These are phyloP conservation scores for Pachydiplax longipennis DNA, from an alignment of 2,888 invertebrate genomes.

Conservation along the genomic window DNA sequence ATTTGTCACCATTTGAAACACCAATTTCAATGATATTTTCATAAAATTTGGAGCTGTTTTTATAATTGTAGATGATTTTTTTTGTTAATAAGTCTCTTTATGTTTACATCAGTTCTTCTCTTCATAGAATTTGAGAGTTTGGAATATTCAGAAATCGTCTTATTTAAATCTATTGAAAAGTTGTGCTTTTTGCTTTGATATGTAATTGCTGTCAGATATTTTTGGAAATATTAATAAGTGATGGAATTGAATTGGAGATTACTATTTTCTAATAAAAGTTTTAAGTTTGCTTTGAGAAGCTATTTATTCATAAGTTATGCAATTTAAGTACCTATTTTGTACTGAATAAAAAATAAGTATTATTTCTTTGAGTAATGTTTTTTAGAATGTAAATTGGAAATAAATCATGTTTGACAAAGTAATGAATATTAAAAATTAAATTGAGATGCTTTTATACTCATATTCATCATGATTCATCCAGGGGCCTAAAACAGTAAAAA, in stretches of 20 bases:
- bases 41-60: background rate
- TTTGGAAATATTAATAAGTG: background rate
- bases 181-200: background rate
- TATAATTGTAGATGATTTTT: background rate
- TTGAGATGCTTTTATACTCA: no score
- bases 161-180: background rate
- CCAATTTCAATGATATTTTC: background rate
- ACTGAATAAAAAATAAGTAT: background rate
- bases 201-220: background rate
- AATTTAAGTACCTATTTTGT: background rate
- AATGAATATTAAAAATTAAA: no score
- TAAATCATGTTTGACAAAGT: no score
- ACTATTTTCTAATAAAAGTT: background rate
- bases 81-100: background rate
- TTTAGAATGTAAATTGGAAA: no score
- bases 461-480: no score
- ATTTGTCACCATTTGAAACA: background rate
- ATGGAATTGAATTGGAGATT: background rate
- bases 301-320: background rate
- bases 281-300: background rate
- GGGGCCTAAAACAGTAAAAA: no score
- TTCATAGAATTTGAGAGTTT: no score
- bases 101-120: no score
- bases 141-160: no score
- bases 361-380: no score